Evolutionary conservation across 2,888 invertebrate species (phyloP), one percentile per base, ranked within the genome.

Genomic region (Eudemis profundana): DNA sequence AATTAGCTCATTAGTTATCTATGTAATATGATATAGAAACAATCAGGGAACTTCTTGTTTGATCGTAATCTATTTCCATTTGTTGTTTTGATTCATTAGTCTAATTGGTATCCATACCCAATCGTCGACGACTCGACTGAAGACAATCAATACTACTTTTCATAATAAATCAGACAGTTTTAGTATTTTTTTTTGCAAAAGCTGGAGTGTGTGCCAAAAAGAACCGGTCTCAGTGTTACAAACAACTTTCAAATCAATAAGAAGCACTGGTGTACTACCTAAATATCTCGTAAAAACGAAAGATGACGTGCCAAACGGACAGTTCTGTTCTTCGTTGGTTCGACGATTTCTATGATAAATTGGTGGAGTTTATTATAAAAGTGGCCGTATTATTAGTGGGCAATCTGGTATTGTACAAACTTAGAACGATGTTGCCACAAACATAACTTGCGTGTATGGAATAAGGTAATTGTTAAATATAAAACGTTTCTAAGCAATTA

Each of bases 311-410:
- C 29, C 42, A 61, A 23, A 19, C 36, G 0, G 61, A 51, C 14
- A 53, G 51, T 15, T 14, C n/a, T 14, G 15, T 15, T 15, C 17
- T 61, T 1, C 44, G 36, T 44, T 15, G 23, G 21, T 53, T 53
- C 23, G 61, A 61, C 33, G 42, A 44, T 0, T 51, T 21, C 15
- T 51, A 61, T 21, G 61, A 61, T 33, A 61, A 2, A 15, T 33
- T 51, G 15, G 21, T 53, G 1, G 61, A 61, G 15, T 15, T 44
- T 44, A 2, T 61, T 14, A 23, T 44, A 12, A 33, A 51, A 10
- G 15, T n/a, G 5, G 44, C 51, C 1, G 4, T 29, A 14, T 44
- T 44, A n/a, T 8, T 44, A 21, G 33, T 51, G 3, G 36, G 44
- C 3, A 53, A 38, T 53, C 0, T 44, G 7, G 12, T 42, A 7